phyloP scores from a whole-genome alignment of 2,797 vertebrate genomes.

The Lophura swinhoii region DNA sequence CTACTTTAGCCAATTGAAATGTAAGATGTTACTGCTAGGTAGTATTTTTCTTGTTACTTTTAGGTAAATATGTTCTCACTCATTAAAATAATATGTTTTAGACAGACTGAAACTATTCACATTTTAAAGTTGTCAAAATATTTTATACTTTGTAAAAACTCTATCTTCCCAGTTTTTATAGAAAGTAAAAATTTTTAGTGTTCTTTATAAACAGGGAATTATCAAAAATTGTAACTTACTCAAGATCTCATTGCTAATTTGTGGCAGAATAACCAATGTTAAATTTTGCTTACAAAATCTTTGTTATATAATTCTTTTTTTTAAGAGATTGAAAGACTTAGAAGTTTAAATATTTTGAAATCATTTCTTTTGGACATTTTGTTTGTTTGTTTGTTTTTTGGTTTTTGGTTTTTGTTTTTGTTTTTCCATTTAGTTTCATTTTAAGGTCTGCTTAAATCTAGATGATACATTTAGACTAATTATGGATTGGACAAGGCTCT shows the following conservation, averaged over 20 bases:
- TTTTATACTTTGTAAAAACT: background rate
- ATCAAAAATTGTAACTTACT: background rate
- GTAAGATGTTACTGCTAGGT: background rate
- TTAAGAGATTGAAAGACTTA: background rate
- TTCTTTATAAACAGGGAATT: background rate
- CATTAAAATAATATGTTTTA: background rate
- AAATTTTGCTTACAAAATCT: background rate
- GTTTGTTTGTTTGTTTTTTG: background rate
- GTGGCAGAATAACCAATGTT: background rate
- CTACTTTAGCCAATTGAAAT: background rate
- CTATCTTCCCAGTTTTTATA: background rate
- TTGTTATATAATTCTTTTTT: background rate
- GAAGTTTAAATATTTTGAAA: background rate
- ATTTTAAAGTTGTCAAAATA: background rate
- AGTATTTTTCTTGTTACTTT: background rate
- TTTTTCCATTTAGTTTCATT: background rate
- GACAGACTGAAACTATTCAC: background rate
- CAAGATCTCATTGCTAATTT: background rate
- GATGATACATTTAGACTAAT: background rate
- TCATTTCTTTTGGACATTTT: background rate
- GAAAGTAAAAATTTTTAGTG: background rate
- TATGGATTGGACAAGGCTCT: background rate
- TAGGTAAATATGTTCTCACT: background rate
- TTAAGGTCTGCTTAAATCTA: background rate
- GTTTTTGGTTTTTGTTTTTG: background rate